Base-by-base conservation (phyloP, 1,140 invertebrate genomes). In the Drosophila teissieri region DNA sequence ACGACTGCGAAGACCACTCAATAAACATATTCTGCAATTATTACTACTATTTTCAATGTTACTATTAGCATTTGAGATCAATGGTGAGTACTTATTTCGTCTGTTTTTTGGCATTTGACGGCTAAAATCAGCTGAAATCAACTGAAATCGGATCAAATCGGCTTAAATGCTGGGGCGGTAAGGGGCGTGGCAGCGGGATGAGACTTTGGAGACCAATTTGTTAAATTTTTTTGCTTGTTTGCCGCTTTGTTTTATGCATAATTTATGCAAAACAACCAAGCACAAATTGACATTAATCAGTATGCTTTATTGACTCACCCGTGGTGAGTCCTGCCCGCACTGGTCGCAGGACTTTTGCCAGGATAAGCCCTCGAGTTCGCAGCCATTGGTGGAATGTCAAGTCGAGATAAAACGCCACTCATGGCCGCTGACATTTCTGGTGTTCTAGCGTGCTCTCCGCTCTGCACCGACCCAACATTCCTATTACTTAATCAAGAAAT, bases 401-500 rank as follows among this genome's bases (percentile, higher is more conserved):
- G 44, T 15, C 37, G 42, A 58, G 57, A 51, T 46, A 55, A 61
- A 62, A 55, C 61, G 37, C 52, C 76, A 63, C 62, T 82, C 73
- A 74, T 69, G 73, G 48, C 39, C 57, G 51, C 36, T 74, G 60
- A 67, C 60, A 65, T 51, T 74, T 74, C 68, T 63, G 65, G 42
- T 67, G 51, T 8, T 31, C 31, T 3, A 31, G 8, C 70, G 56
- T 17, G 44, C 3, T 31, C 31, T 31, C 46, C n/a, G 24, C 34
- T 63, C 53, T 39, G 48, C 51, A 34, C 44, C 55, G 51, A 65
- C 42, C 57, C 73, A 36, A 67, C 81, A 85, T 85, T 86, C 78
- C 57, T 73, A 88, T 82, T 76, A 88, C 82, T 86, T 86, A 86
- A 86, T 86, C 82, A 86, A 83, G 82, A 86, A 88, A 86, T 88